Evolutionary conservation across 2,113 vertebrate genomes (phyloP), one percentile per base, ranked within the genome.

Genomic region (Lepidiolamprologus cunningtoni): DNA sequence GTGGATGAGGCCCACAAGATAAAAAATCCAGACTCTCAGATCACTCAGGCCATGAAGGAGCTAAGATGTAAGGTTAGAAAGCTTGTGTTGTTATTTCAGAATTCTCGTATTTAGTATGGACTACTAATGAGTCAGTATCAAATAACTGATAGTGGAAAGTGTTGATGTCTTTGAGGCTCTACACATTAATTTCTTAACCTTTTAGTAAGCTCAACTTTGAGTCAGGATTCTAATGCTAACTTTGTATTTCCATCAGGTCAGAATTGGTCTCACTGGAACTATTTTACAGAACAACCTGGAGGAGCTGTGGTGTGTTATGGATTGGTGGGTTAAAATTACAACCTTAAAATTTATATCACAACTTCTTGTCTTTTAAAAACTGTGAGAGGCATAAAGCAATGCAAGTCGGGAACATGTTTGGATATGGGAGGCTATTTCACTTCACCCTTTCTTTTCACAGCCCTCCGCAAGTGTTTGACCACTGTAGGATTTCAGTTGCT

Each of bases 271-370:
- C 90, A 99, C 99, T 80, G 99, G 98, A 86, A 99, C 99, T 61
- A 97, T 99, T 93, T 96, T 99, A 85, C 98, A 99, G 92, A 99
- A 99, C 89, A 98, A 98, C 92, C 98, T 99, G 93, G 98, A 98
- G 73, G 99, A 99, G 79, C 96, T 99, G 87, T 99, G 98, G 98
- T 99, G 98, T 96, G 98, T 99, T 84, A 97, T 99, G 97, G 98
- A 99, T 95, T 99, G 99, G 98, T 99, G 80, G 2, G 91, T 86
- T 40, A 42, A 23, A 7, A 71, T 12, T 2, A 33, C 26, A 76
- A 52, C 16, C 73, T 52, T 31, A 73, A 45, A 73, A 26, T 31
- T 50, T 28, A 78, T 78, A 50, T 19, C 45, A n/a, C 71, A 50
- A 13, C 26, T 16, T 16, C 5, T 52, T 78, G 19, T 78, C 63